Conservation (phyloP, 92 coral and sea anemone species). For the Porites divaricata region DNA sequence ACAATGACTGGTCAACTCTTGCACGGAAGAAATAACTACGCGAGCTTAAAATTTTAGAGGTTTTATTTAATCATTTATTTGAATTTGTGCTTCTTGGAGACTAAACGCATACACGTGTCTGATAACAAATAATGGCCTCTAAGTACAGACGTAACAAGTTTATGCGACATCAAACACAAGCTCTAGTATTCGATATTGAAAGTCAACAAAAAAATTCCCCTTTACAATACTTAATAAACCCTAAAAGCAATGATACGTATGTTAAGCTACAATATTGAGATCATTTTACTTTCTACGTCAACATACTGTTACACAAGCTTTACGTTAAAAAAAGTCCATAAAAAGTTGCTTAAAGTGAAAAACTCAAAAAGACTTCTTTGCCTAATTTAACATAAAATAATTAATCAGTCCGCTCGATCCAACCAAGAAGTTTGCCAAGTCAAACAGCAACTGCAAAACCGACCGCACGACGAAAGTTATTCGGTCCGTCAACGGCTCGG, state of each 20-base stretch:
- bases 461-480: slow-evolving; percentile 47
- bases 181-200: background rate
- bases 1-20: background rate
- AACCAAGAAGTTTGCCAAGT: slow-evolving; percentile 16
- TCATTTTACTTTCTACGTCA: background rate
- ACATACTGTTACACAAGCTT: background rate
- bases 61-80: slow-evolving; percentile 2
- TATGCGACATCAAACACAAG: background rate
- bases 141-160: background rate
- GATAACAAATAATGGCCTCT: background rate
- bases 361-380: background rate
- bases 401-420: slow-evolving; percentile 25
- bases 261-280: background rate
- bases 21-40: background rate
- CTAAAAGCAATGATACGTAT: background rate
- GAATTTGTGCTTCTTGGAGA: background rate
- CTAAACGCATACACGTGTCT: background rate
- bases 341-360: slow-evolving; percentile 11
- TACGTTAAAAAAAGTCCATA: background rate
- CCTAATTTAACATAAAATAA: slow-evolving; percentile 14
- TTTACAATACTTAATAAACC: background rate
- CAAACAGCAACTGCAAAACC: slow-evolving; percentile 43
- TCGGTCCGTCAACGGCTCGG: slow-evolving; percentile 50
- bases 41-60: background rate
- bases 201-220: background rate